A percentile compares a stretch with the other conserved stretches of the same genome.
Conservation (phyloP, 1,140 invertebrate species). For the Sipha flava region DNA sequence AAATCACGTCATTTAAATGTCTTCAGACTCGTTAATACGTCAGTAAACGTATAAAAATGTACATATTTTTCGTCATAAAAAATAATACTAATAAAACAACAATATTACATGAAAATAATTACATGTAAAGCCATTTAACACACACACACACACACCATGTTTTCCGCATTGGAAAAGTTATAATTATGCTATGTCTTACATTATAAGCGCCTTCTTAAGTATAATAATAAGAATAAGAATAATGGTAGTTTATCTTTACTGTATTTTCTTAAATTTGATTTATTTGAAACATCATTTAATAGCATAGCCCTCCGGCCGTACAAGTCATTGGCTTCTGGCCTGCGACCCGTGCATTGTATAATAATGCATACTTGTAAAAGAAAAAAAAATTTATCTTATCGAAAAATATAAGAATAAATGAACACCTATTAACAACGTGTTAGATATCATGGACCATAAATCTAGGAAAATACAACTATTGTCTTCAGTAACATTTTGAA, state of each 20-base stretch:
- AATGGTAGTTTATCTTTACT: neutral
- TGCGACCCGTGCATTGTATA: neutral
- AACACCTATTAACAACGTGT: neutral
- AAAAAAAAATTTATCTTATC: neutral
- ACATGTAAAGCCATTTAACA: neutral
- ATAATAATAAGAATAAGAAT: neutral
- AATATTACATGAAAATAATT: neutral
- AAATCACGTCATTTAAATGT: neutral
- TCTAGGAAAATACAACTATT: neutral
- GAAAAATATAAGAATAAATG: conserved; percentile 1
- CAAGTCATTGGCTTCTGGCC: conserved; percentile 12
- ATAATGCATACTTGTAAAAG: neutral
- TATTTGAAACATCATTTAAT: conserved; percentile 14
- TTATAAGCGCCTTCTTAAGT: neutral
- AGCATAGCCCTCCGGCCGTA: neutral
- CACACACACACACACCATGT: neutral
- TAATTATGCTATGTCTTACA: neutral
- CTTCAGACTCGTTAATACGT: neutral
- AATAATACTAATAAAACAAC: neutral
- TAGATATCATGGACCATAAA: neutral
- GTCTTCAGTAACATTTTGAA: neutral
- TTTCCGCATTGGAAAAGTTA: neutral
- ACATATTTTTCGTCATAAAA: neutral
- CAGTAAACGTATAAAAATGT: neutral
- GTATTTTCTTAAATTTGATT: conserved; percentile 25